Base-by-base conservation (phyloP, 2,888 invertebrate species). In the Drosophila helvetica region DNA sequence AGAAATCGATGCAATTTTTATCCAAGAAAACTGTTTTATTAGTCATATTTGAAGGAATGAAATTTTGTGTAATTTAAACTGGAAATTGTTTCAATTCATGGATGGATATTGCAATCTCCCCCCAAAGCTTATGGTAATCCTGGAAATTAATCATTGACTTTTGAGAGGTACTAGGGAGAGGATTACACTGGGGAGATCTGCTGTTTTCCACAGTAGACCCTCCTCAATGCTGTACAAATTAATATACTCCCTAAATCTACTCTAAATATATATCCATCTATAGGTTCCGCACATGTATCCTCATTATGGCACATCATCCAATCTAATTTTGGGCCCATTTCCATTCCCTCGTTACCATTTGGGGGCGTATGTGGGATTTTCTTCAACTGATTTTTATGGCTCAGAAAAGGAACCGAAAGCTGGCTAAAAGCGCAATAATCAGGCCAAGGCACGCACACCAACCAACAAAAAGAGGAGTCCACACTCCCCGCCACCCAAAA, bases 231-330 rank as follows among this genome's bases (percentile, higher is more conserved):
- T 30, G 15, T 17, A 33, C 33, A 66, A 64, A 50, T 65, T 48
- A 48, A 65, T 53, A 63, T 54, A 43, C n/a, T 7, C 18, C 45
- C 15, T 18, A 50, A 22, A 38, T 38, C 38, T 6, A 38, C 38
- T 38, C 38, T 38, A 15, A 38, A 15, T 38, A 38, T 38, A 38
- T 15, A 10, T 30, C 30, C 10, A 10, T 30, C 30, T 12, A 15
- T 15, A 38, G 5, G 19, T 43, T 12, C n/a, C 42, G 10, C 45
- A 10, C 47, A 54, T 69, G 78, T 76, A 87, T 80, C 80, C 83
- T 87, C 85, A 87, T 85, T 83, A 80, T 82, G 76, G 76, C 87
- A 87, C 85, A 87, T 87, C 80, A 83, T 86, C 73, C 86, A 75
- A 87, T 86, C 83, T 81, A 79, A 87, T 87, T 87, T 74, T 68